Conservation (phyloP, 2,113 vertebrate species). For the Zapornia atra region DNA sequence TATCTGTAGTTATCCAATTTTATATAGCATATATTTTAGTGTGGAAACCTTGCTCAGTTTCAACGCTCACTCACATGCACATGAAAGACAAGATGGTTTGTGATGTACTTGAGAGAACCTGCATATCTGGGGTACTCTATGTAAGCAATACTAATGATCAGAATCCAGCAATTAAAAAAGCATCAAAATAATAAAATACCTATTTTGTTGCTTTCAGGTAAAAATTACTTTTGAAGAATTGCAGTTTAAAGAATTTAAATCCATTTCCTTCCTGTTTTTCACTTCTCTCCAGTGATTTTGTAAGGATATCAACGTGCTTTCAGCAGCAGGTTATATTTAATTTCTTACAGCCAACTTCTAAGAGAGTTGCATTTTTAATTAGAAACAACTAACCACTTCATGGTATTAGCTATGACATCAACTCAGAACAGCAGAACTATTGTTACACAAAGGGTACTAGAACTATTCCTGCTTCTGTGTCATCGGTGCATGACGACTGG, state of each 20-base stretch:
- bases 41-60: neutral
- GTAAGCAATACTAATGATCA: neutral
- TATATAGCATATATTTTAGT: neutral
- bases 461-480: neutral
- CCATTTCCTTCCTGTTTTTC: neutral
- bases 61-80: neutral
- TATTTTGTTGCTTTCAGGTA: neutral
- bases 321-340: neutral
- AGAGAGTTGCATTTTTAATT: neutral
- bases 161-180: neutral
- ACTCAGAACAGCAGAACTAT: neutral
- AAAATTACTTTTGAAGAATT: neutral
- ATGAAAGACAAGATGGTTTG: neutral
- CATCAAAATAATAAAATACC: neutral
- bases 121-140: neutral
- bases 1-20: constrained; percentile 3
- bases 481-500: neutral
- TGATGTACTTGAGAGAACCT: neutral
- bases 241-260: neutral
- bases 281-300: neutral
- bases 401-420: neutral
- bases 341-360: neutral
- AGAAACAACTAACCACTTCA: neutral
- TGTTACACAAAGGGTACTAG: neutral
- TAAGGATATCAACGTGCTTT: neutral